These are phyloP conservation scores for Ophioderma brevispina DNA, from an alignment of 35 echinoderm and acorn worm genomes.

Conservation along the genomic window DNA sequence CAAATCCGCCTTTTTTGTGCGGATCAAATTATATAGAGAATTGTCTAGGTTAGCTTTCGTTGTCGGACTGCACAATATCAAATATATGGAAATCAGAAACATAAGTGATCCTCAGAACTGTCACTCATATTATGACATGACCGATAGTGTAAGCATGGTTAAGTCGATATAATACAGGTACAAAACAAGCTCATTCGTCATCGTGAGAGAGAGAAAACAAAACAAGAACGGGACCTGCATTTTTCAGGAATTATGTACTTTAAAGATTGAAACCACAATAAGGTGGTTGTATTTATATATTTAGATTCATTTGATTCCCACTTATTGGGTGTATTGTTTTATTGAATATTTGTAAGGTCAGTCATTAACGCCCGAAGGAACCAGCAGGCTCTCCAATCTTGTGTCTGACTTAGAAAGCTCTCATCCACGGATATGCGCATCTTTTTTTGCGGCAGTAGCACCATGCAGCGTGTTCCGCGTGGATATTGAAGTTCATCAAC, in stretches of 20 bases:
- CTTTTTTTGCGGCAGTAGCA: not conserved
- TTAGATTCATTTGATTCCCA: not conserved
- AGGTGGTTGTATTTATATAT: not conserved
- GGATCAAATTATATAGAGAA: not conserved
- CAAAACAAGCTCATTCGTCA: not conserved
- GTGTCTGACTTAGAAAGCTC: not conserved
- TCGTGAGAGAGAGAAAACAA: not conserved
- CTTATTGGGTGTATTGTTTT: not conserved
- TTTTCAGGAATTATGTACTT: too few relatives aligned
- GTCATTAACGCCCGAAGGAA: not conserved
- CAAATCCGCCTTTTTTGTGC: not conserved
- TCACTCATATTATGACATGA: not conserved
- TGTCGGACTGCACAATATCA: not conserved
- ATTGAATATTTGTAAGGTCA: constrained; percentile 2
- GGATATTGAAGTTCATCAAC: constrained; percentile 13
- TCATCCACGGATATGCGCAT: constrained; percentile 9
- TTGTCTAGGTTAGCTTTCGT: not conserved
- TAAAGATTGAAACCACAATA: too few relatives aligned
- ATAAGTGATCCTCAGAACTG: constrained; percentile 1
- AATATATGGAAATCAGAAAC: constrained; percentile 7
- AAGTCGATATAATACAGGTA: not conserved
- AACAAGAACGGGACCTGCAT: too few relatives aligned
- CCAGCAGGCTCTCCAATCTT: not conserved
- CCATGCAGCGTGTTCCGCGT: constrained; percentile 2
- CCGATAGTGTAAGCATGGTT: too few relatives aligned